phyloP scores from a whole-genome alignment of 2,888 invertebrate genomes.

The Zygaena filipendulae region DNA sequence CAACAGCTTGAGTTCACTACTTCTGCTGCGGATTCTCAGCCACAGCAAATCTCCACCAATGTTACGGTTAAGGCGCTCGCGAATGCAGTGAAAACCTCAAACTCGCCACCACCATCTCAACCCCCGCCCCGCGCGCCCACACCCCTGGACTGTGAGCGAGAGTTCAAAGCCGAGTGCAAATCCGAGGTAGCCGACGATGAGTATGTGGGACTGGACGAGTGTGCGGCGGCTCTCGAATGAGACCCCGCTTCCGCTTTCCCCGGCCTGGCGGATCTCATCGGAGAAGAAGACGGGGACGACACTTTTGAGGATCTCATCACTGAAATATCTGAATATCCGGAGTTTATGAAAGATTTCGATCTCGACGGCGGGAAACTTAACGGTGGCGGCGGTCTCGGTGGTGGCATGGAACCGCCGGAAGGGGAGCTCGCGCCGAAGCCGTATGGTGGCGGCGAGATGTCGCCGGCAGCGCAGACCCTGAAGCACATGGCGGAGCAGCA shows the following conservation, averaged over 20 bases:
- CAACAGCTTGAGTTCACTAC: constrained; percentile 92
- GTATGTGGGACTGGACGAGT: constrained; percentile 86
- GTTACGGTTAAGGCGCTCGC: constrained; percentile 83
- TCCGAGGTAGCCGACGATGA: constrained; percentile 84
- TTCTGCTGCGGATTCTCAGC: constrained; percentile 86
- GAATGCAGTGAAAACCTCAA: constrained; percentile 57
- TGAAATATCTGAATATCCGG: no score
- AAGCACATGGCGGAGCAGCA: no score
- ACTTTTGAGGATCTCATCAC: no score
- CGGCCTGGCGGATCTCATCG: no score
- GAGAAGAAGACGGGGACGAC: no score
- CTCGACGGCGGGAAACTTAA: no score
- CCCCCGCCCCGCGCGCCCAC: constrained; percentile 77
- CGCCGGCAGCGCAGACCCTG: no score
- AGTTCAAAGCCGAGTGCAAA: constrained; percentile 81
- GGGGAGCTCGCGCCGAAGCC: no score
- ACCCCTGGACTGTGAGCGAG: constrained; percentile 85
- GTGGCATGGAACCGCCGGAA: no score
- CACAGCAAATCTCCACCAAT: constrained; percentile 91
- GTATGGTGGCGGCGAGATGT: no score
- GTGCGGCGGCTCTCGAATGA: constrained; percentile 86
- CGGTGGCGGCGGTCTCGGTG: no score
- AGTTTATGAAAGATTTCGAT: no score
- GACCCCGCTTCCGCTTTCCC: constrained; percentile 83
- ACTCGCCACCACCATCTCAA: constrained; percentile 48